Base-by-base conservation (phyloP, 2,797 vertebrate species). In the Cuniculus paca region DNA sequence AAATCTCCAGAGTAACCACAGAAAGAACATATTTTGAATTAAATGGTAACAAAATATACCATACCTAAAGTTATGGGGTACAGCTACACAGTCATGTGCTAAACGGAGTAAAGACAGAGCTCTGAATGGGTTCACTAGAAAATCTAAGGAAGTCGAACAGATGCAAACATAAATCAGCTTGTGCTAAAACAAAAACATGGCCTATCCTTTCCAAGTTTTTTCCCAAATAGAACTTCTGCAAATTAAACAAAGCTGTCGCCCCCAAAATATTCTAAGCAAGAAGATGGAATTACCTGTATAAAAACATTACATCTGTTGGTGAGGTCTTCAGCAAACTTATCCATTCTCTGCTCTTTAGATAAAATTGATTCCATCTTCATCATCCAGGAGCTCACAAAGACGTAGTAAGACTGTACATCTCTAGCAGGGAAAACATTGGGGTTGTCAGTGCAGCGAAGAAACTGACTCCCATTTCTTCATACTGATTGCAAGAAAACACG, bases 301-400 rank as follows among this genome's bases (percentile, higher is more conserved):
- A 99, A 99, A 97, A 99, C 98, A 78, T 99, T 99, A 98, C 99
- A 99, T 97, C 99, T 99, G 98, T 99, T 99, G 97, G 99, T 99
- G 89, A 99, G 99, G 97, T 99, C 99, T 91, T 99, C 99, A 52
- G 99, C 98, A 98, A 99, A 98, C 97, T 99, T 99, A 45, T 99
- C 99, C 61, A 97, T 88, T 92, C 98, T 99, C 77, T 99, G 99
- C 85, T 99, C 99, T 97, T 99, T 99, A 72, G 99, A 99, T 95
- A 99, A 98, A 96, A 99, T 99, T 54, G 99, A 99, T 98, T 99
- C 99, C 99, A 99, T 99, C 98, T 99, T 99, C 99, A 99, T 99
- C 99, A 99, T 99, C 99, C 99, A 99, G 0, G 99, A 99, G 65
- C 99, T 99, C 96, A 99, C 99, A 98, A 99, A 99, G 97, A 99